Evolutionary conservation across 2,888 invertebrate species (phyloP).

Genomic region (Ormyrus nitidulus): DNA sequence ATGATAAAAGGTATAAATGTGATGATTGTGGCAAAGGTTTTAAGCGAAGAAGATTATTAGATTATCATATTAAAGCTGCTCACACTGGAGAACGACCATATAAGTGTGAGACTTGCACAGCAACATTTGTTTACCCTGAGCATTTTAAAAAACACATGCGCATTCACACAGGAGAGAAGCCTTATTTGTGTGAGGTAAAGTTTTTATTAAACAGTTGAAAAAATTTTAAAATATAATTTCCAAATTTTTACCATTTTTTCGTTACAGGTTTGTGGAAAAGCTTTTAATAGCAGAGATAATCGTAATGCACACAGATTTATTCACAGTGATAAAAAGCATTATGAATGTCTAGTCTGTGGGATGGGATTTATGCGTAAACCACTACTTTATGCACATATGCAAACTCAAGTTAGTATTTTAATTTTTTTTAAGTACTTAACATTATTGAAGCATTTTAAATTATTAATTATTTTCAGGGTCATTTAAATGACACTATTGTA

Average conservation of each 20-base stretch:
- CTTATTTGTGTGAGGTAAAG: conserved; percentile 83
- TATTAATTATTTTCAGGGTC: conserved; percentile 77
- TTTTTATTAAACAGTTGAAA: no score
- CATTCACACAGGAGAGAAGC: conserved; percentile 87
- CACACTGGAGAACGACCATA: conserved; percentile 89
- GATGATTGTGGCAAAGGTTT: conserved; percentile 84
- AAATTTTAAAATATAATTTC: not conserved
- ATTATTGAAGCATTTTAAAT: conserved; percentile 56
- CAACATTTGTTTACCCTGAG: conserved; percentile 89
- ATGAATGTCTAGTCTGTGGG: conserved; percentile 88
- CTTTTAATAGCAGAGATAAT: conserved; percentile 90
- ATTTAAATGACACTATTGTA: conserved; percentile 87
- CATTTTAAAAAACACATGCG: conserved; percentile 88
- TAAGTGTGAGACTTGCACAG: conserved; percentile 84
- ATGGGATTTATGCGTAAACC: conserved; percentile 91
- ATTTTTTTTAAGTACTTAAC: not conserved
- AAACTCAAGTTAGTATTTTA: conserved; percentile 76
- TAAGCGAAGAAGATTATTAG: conserved; percentile 81
- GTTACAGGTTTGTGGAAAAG: conserved; percentile 85
- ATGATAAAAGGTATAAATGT: conserved; percentile 85
- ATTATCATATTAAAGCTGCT: conserved; percentile 88
- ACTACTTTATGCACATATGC: conserved; percentile 86
- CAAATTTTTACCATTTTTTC: not conserved
- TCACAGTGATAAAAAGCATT: conserved; percentile 91
- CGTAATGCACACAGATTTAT: conserved; percentile 90